Evolutionary conservation across 2,888 invertebrate species (phyloP).

Genomic region (Caenorhabditis angaria): DNA sequence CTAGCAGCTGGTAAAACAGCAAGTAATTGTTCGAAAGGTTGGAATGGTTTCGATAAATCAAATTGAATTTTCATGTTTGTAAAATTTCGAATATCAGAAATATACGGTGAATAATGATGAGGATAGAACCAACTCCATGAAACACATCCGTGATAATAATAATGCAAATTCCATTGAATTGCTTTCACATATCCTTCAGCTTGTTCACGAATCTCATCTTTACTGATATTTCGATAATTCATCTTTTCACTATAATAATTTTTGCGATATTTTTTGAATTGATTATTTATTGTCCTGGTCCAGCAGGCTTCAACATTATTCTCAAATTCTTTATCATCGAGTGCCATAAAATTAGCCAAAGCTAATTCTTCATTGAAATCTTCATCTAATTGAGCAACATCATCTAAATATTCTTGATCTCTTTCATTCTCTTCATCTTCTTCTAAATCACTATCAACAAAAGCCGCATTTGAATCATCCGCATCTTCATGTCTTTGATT

Average conservation of each 20-base stretch:
- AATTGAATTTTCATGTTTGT: constrained; percentile 81
- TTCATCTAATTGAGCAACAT: constrained; percentile 7
- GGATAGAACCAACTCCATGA: constrained; percentile 99
- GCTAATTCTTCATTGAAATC: constrained; percentile 52
- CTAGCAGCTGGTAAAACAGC: constrained; percentile 90
- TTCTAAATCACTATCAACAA: constrained; percentile 45
- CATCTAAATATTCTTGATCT: background rate
- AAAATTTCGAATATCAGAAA: constrained; percentile 89
- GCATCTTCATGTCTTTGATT: constrained; percentile 18
- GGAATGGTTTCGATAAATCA: constrained; percentile 86
- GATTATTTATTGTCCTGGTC: constrained; percentile 75
- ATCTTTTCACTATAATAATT: constrained; percentile 82
- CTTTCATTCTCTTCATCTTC: constrained; percentile 29
- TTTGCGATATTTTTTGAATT: constrained; percentile 85
- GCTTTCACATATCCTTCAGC: constrained; percentile 89
- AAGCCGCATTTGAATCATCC: constrained; percentile 72
- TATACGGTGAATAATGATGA: constrained; percentile 94
- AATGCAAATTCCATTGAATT: constrained; percentile 93
- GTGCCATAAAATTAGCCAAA: constrained; percentile 36
- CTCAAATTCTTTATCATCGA: constrained; percentile 58
- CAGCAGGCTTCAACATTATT: constrained; percentile 58
- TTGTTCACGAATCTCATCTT: constrained; percentile 83
- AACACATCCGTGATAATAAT: constrained; percentile 94
- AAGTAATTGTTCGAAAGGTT: constrained; percentile 89
- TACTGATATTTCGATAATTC: constrained; percentile 80